These are phyloP conservation scores for Pontoporia blainvillei DNA, from an alignment of 2,113 vertebrate species.

Conservation along the genomic window DNA sequence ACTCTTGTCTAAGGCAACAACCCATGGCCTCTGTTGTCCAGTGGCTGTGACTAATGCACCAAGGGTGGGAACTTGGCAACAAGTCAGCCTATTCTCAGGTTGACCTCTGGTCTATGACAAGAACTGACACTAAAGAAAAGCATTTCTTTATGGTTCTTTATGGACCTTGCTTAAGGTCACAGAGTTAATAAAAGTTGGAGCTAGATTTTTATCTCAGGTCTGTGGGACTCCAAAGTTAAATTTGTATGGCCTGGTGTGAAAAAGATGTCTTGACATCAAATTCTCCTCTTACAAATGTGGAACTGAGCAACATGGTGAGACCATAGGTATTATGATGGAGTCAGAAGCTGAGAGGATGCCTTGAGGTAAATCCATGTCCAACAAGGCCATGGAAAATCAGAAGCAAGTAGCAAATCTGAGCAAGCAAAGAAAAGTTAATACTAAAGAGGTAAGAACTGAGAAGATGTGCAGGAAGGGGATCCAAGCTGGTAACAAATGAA, in stretches of 20 bases:
- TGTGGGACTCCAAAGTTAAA: not conserved
- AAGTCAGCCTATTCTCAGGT: not conserved
- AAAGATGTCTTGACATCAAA: not conserved
- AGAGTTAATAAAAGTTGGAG: not conserved
- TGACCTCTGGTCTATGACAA: not conserved
- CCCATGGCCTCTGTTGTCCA: not conserved
- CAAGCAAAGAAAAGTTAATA: not conserved
- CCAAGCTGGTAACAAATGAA: fast-evolving
- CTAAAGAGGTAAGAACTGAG: not conserved
- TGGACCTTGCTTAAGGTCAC: not conserved
- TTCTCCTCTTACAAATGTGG: not conserved
- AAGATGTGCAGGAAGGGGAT: not conserved
- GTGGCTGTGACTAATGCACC: not conserved
- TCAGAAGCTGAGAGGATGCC: not conserved
- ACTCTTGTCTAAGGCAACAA: not conserved
- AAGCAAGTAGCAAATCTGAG: not conserved
- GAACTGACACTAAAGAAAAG: not conserved
- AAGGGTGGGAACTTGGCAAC: not conserved
- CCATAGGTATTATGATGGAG: not conserved
- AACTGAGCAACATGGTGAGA: not conserved
- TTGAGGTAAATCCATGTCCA: not conserved
- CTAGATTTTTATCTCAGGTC: not conserved
- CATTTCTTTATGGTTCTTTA: not conserved
- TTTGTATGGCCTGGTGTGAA: not conserved
- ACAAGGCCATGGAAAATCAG: not conserved